Conservation (phyloP, 2,113 vertebrate genomes). For the Microcebus griseorufus region DNA sequence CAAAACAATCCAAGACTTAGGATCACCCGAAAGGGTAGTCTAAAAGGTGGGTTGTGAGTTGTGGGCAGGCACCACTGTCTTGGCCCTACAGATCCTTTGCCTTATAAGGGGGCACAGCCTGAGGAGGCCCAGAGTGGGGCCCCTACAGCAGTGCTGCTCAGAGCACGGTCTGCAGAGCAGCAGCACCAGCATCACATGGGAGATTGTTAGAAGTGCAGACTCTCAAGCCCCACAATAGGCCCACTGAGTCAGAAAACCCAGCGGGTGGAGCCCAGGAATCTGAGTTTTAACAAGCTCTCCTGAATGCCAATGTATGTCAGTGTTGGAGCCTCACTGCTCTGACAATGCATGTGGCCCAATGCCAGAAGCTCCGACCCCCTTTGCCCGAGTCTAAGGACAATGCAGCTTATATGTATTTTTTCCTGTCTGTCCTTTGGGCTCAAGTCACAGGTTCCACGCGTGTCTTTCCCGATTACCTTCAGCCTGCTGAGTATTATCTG, state of each 20-base stretch:
- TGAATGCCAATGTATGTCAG: neutral
- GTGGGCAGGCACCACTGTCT: neutral
- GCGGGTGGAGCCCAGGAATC: neutral
- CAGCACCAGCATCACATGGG: rapidly evolving
- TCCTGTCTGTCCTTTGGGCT: neutral
- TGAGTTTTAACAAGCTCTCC: neutral
- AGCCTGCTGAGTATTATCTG: neutral
- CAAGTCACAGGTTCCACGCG: neutral
- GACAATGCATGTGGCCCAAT: rapidly evolving
- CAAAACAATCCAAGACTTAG: neutral
- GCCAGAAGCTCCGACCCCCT: rapidly evolving
- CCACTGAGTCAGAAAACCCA: neutral
- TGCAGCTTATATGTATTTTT: neutral
- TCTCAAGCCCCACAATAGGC: neutral
- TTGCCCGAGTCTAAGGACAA: too few species aligned
- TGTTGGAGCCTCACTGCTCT: neutral
- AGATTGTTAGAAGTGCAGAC: neutral
- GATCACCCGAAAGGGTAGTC: neutral
- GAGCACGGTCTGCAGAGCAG: neutral
- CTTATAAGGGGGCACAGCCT: neutral
- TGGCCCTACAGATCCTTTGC: neutral
- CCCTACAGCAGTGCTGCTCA: neutral
- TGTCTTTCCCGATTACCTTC: neutral
- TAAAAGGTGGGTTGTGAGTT: neutral
- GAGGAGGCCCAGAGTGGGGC: neutral